phyloP scores from a whole-genome alignment of 1,140 invertebrate genomes.

The Propsilocerus akamusi region DNA sequence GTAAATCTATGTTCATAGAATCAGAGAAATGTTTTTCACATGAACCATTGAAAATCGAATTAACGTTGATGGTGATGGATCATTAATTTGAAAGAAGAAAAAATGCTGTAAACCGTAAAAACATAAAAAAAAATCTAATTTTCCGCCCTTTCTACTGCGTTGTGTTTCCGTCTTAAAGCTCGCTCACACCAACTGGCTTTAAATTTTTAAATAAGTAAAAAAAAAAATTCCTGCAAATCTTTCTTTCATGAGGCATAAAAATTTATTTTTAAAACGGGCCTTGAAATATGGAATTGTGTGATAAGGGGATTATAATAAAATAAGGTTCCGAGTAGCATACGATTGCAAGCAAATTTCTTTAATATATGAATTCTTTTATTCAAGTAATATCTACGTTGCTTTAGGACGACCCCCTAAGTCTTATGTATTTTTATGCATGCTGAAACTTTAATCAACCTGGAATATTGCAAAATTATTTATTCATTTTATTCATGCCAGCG shows the following conservation, averaged over 20 bases:
- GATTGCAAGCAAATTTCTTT: too few species aligned
- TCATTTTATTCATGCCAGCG: background rate
- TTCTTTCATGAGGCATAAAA: background rate
- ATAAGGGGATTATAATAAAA: background rate
- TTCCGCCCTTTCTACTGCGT: constrained; percentile 5
- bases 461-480: constrained; percentile 4
- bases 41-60: constrained; percentile 1
- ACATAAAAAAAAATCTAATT: constrained; percentile 4
- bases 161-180: constrained; percentile 10
- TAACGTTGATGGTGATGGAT: constrained; percentile 2
- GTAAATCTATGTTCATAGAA: too few species aligned
- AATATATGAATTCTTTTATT: too few species aligned
- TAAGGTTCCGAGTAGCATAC: too few species aligned
- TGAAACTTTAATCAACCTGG: constrained; percentile 3
- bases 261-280: background rate
- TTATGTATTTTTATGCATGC: constrained; percentile 2
- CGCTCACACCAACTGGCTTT: constrained; percentile 14
- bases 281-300: background rate
- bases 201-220: background rate
- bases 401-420: too few species aligned
- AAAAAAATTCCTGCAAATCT: background rate
- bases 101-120: constrained; percentile 3
- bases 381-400: too few species aligned
- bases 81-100: constrained; percentile 4
- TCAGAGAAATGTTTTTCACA: too few species aligned